Evolutionary conservation across 2,797 vertebrate genomes (phyloP).

Genomic region (Podargus strigoides): DNA sequence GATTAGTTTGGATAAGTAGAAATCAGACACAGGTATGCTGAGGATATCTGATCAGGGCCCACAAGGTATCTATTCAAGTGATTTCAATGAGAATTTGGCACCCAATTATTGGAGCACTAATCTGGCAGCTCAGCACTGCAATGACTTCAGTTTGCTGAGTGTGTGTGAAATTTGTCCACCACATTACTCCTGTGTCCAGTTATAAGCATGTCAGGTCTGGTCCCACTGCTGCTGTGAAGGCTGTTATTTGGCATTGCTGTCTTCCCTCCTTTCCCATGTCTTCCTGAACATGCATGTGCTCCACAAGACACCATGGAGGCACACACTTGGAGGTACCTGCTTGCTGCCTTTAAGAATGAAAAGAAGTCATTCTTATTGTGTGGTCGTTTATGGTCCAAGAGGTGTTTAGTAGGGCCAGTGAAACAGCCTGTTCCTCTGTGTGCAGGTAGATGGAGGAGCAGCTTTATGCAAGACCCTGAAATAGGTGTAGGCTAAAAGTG

Average conservation of each 20-base stretch:
- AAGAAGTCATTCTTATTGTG: neutral
- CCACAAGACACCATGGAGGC: rapidly evolving
- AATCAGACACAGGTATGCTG: neutral
- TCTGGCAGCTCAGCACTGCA: neutral
- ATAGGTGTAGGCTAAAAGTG: neutral
- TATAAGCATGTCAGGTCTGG: neutral
- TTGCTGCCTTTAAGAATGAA: neutral
- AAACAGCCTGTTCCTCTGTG: neutral
- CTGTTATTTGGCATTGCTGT: neutral
- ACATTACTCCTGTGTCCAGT: neutral
- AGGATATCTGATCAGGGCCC: neutral
- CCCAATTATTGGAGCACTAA: neutral
- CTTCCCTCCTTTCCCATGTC: neutral
- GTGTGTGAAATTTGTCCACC: neutral
- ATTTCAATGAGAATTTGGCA: neutral
- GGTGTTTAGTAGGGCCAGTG: neutral
- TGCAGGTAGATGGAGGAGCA: neutral
- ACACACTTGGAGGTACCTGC: neutral
- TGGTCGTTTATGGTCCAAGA: neutral
- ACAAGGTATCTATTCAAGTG: neutral
- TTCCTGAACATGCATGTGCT: neutral
- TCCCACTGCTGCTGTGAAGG: neutral
- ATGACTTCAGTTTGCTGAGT: neutral
- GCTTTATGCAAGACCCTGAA: neutral
- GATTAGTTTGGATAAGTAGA: neutral